A percentile compares a stretch with the other conserved stretches of the same genome.
Conservation (phyloP, 2,888 invertebrate genomes). For the Macaria notata region DNA sequence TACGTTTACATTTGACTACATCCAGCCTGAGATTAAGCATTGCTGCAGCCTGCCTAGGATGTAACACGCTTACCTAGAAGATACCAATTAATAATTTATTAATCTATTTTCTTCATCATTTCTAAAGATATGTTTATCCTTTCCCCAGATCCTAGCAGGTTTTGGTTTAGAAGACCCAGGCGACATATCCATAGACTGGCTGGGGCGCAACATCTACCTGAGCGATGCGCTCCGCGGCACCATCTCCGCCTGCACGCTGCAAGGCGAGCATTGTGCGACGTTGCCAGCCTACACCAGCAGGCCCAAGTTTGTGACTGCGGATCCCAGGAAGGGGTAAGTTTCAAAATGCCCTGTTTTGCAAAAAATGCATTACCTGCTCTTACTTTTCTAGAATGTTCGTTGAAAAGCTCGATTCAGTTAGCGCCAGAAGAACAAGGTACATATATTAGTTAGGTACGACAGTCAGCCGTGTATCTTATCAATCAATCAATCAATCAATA, state of each 20-base stretch:
- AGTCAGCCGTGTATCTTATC: too few species aligned
- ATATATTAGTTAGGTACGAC: too few species aligned
- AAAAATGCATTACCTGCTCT: neutral
- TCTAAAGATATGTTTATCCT: too few species aligned
- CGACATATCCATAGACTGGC: slow-evolving; percentile 89
- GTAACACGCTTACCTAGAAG: too few species aligned
- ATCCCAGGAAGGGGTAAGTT: slow-evolving; percentile 85
- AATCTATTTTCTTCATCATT: too few species aligned
- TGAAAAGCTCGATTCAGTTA: too few species aligned
- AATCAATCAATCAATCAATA: too few species aligned
- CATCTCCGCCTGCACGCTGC: slow-evolving; percentile 88
- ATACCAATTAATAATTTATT: too few species aligned
- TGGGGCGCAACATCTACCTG: slow-evolving; percentile 91
- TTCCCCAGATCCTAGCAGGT: slow-evolving; percentile 78
- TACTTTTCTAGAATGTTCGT: too few species aligned
- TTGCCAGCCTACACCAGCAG: slow-evolving; percentile 83
- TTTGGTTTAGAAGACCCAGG: slow-evolving; percentile 88
- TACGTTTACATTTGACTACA: neutral
- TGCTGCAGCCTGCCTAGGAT: too few species aligned
- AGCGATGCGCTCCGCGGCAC: slow-evolving; percentile 87
- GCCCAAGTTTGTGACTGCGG: slow-evolving; percentile 86
- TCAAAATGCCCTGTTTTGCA: neutral
- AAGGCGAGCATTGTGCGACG: slow-evolving; percentile 85
- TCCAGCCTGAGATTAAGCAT: too few species aligned
- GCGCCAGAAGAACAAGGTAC: too few species aligned